Conservation (phyloP, 2,113 vertebrate species). For the Gnathonemus longibarbis region DNA sequence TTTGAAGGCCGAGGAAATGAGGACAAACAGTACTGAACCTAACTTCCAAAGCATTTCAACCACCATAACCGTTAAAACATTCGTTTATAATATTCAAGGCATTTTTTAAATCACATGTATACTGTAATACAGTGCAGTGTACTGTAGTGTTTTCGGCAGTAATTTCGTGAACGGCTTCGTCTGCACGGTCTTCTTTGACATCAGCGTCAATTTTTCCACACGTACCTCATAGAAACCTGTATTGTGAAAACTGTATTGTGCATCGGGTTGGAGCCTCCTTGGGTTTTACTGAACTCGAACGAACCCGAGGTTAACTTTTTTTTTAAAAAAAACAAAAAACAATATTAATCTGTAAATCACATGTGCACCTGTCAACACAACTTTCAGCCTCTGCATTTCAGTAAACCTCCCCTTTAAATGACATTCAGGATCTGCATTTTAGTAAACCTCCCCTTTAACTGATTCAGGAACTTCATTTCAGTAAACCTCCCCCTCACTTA, state of each 20-base stretch:
- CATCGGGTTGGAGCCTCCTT: not conserved
- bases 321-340: not conserved
- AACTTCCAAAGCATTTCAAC: slow-evolving; percentile 36
- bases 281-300: not conserved
- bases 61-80: slow-evolving; percentile 51
- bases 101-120: slow-evolving; percentile 34
- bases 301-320: slow-evolving; percentile 10
- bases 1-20: slow-evolving; percentile 19
- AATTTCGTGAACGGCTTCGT: slow-evolving; percentile 20
- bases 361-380: slow-evolving; percentile 30
- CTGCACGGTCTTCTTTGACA: not conserved
- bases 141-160: slow-evolving; percentile 24
- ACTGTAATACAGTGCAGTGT: slow-evolving; percentile 34
- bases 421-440: not conserved
- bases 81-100: slow-evolving; percentile 57
- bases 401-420: slow-evolving; percentile 19
- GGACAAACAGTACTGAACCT: not conserved
- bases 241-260: not conserved
- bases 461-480: slow-evolving; percentile 43
- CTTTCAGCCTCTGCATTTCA: slow-evolving; percentile 44
- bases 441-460: not conserved
- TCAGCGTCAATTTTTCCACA: not conserved
- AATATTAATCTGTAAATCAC: slow-evolving; percentile 29
- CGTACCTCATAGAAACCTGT: not conserved
- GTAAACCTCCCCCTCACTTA: slow-evolving; percentile 16